A percentile compares a stretch with the other conserved stretches of the same genome.
Conservation (phyloP, 2,113 vertebrate genomes). For the Tenrec ecaudatus region DNA sequence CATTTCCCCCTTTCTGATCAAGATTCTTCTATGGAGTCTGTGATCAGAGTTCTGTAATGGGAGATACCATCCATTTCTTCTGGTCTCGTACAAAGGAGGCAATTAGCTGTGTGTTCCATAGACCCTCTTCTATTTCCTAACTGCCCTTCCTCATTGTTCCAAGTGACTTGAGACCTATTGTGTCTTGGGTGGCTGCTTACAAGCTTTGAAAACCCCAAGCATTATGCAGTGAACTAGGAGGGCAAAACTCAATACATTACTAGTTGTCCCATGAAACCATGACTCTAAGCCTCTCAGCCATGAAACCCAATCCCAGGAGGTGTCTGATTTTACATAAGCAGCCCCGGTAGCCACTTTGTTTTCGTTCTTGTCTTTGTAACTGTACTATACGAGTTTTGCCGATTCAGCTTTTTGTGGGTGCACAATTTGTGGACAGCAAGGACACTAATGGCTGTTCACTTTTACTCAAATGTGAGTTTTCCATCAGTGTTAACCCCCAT, state of each 20-base stretch:
- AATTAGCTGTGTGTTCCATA: no score
- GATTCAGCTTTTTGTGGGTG: background rate
- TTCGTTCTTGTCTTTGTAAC: background rate
- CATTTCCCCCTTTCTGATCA: background rate
- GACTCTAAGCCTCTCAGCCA: background rate
- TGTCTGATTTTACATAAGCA: background rate
- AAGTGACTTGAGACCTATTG: background rate
- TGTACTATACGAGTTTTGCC: background rate
- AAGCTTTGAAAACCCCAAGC: no score
- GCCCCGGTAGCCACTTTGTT: background rate
- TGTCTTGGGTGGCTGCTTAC: background rate
- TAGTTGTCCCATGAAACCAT: background rate
- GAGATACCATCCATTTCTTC: background rate
- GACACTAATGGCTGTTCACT: background rate
- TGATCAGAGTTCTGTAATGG: background rate
- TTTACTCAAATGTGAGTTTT: background rate
- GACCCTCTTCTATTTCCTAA: background rate
- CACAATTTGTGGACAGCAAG: background rate
- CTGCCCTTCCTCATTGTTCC: no score
- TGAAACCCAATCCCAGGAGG: background rate
- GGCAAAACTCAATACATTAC: background rate
- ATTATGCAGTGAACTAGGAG: background rate
- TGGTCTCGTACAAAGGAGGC: no score
- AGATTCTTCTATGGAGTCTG: no score
- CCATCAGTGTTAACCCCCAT: background rate